phyloP scores from a whole-genome alignment of 2,797 vertebrate species.

The Momotus momota region DNA sequence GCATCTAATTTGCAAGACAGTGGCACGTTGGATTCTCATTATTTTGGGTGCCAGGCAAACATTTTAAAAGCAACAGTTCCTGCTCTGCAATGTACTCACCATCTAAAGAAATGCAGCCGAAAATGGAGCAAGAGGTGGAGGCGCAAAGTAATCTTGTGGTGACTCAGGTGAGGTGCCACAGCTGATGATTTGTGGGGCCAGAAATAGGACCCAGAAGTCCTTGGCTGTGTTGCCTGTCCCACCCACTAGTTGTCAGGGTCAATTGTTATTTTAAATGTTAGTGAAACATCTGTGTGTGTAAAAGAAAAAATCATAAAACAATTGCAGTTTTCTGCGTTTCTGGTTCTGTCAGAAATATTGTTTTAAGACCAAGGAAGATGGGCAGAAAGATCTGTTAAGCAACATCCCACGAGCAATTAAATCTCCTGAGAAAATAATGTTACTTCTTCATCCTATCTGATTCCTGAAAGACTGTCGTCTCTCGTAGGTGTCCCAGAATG shows the following conservation, averaged over 20 bases:
- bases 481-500: not conserved
- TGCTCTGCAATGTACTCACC: not conserved
- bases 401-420: conserved; percentile 39
- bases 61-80: not conserved
- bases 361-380: conserved; percentile 14
- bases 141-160: not conserved
- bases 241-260: not conserved
- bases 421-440: conserved; percentile 60
- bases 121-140: not conserved
- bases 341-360: conserved; percentile 50
- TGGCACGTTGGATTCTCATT: not conserved
- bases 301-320: conserved; percentile 44
- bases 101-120: not conserved
- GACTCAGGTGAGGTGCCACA: not conserved
- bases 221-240: not conserved
- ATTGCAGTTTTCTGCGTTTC: conserved; percentile 4
- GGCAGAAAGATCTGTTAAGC: conserved; percentile 48
- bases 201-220: not conserved
- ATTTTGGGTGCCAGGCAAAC: not conserved
- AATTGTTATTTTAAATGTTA: conserved; percentile 21
- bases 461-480: conserved; percentile 21
- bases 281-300: conserved; percentile 36
- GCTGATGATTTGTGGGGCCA: not conserved
- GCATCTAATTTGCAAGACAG: not conserved
- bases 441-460: conserved; percentile 8